A percentile compares a stretch with the other conserved stretches of the same genome.
phyloP scores from a whole-genome alignment of 2,888 invertebrate genomes.

The Caenorhabditis drosophilae region DNA sequence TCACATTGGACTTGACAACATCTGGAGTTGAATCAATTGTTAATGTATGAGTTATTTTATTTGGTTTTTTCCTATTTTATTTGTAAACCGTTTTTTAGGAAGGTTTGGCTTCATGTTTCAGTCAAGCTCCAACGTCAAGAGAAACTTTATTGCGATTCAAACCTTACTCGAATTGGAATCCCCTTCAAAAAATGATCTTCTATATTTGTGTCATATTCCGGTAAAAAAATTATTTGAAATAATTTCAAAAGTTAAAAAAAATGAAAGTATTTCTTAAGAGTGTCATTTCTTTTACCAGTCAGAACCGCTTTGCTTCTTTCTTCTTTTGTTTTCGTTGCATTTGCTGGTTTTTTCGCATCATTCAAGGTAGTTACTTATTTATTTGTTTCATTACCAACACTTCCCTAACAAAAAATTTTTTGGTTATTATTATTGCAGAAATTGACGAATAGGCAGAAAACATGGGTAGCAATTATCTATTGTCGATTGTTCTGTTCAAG shows the following conservation, averaged over 20 bases:
- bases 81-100: constrained; percentile 20
- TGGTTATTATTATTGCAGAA: too few species aligned
- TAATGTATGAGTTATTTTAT: background rate
- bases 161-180: constrained; percentile 29
- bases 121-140: constrained; percentile 26
- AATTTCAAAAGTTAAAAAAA: background rate
- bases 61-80: background rate
- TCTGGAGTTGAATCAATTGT: constrained; percentile 1
- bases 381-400: too few species aligned
- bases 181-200: constrained; percentile 29
- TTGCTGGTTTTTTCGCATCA: constrained; percentile 48
- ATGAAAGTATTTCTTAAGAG: constrained; percentile 23
- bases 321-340: constrained; percentile 57
- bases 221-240: constrained; percentile 13
- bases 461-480: constrained; percentile 56
- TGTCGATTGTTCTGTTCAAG: constrained; percentile 57
- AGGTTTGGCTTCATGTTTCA: constrained; percentile 38
- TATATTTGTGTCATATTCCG: constrained; percentile 37
- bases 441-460: constrained; percentile 34
- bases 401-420: too few species aligned
- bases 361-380: constrained; percentile 32
- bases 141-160: constrained; percentile 29
- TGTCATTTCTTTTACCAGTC: constrained; percentile 52
- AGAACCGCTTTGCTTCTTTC: constrained; percentile 48
- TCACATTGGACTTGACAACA: background rate